Percentiles rank a stretch among this genome's conserved stretches.
Evolutionary conservation across 2,113 vertebrate genomes (phyloP).

Genomic region (Nannospalax galili): DNA sequence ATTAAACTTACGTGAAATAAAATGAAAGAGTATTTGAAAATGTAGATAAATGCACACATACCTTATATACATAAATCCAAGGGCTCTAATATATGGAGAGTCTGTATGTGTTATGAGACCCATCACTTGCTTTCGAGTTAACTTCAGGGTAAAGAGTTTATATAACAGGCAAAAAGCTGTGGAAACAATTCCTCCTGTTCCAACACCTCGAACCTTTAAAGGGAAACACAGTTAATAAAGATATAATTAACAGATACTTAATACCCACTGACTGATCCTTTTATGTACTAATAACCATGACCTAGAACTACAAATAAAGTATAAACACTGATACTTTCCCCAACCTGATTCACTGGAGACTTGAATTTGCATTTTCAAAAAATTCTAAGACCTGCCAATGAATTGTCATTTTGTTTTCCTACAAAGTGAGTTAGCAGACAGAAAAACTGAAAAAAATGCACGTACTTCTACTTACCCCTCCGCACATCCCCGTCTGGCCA

Average conservation of each 20-base stretch:
- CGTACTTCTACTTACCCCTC: constrained; percentile 99
- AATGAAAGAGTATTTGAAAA: constrained; percentile 4
- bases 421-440: constrained; percentile 67
- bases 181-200: constrained; percentile 98
- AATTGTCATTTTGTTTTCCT: not conserved
- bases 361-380: not conserved
- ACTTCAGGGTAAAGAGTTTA: constrained; percentile 98
- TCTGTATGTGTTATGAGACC: constrained; percentile 99
- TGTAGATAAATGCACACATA: constrained; percentile 76
- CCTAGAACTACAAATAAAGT: not conserved
- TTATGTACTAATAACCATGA: constrained; percentile 43
- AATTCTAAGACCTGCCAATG: not conserved
- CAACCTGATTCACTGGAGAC: not conserved
- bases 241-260: constrained; percentile 50
- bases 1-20: constrained; percentile 64
- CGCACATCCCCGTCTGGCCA: constrained; percentile 99
- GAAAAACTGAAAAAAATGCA: constrained; percentile 90
- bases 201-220: constrained; percentile 96
- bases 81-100: constrained; percentile 98
- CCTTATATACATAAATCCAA: constrained; percentile 99
- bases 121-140: constrained; percentile 99
- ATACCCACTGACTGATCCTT: not conserved
- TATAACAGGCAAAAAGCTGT: constrained; percentile 99
- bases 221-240: constrained; percentile 58
- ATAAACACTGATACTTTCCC: not conserved